Base-by-base conservation (phyloP, 2,888 invertebrate genomes). In the Proisotoma minuta region DNA sequence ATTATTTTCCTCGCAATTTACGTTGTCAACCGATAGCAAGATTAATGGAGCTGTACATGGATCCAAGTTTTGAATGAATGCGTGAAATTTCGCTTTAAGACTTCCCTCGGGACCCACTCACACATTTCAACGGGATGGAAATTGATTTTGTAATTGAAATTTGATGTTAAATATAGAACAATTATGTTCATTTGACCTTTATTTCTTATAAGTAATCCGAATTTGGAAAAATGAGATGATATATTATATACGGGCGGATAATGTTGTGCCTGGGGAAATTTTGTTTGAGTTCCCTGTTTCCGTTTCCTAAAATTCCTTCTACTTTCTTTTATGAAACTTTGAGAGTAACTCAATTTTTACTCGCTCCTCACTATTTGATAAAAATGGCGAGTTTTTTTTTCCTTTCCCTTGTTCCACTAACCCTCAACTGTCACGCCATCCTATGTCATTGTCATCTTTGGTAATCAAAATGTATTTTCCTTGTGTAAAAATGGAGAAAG, bases 11-110 rank as follows among this genome's bases (percentile, higher is more conserved):
- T 22, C n/a, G 48, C 57, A 62, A 57, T 62, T 58, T 58, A 47
- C 34, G 51, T 57, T 62, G 62, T 62, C 62, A 62, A 12, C 48
- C 47, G 24, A 34, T 43, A 62, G 50, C 52, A 62, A 62, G 62
- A 62, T 62, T 62, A 62, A 62, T 62, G 62, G 57, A 23, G 22
- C 50, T 18, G 43, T 4, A 43, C 15, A 12, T 43, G 4, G 10
- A 43, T 8, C 34, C 18, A 43, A 43, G 43, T 43, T n/a, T 20
- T 5, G 43, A 43, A 43, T 5, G 5, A 43, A n/a, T n/a, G n/a
- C n/a, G n/a, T n/a, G n/a, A n/a, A n/a, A n/a, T n/a, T n/a, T n/a
- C n/a, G n/a, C n/a, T n/a, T n/a, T n/a, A n/a, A n/a, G n/a, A n/a
- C n/a, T n/a, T n/a, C n/a, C n/a, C n/a, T n/a, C n/a, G n/a, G n/a